Conservation (phyloP, 2,888 invertebrate species). For the Camptogramma bilineatum region DNA sequence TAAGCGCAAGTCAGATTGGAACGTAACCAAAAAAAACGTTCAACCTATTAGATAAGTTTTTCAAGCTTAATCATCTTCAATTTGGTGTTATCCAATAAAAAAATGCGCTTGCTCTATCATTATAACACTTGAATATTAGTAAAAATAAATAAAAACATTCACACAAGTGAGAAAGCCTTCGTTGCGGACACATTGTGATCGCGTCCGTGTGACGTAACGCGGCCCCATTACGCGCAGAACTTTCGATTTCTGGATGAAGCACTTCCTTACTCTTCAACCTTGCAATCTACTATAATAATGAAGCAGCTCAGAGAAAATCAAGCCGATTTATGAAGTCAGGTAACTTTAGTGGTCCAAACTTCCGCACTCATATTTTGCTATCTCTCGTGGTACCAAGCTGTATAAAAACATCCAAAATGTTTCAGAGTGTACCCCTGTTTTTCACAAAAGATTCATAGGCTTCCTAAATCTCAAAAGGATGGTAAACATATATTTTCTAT, state of each 20-base stretch:
- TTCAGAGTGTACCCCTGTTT: neutral
- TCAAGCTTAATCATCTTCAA: constrained; percentile 6
- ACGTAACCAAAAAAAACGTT: neutral
- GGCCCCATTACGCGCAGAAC: constrained; percentile 57
- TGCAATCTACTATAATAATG: constrained; percentile 26
- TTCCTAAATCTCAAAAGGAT: neutral
- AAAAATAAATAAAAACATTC: constrained; percentile 22
- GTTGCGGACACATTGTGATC: constrained; percentile 47
- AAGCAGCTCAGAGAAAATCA: constrained; percentile 19
- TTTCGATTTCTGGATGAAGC: constrained; percentile 77
- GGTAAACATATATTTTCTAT: neutral
- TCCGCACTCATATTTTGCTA: neutral
- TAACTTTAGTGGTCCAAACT: neutral
- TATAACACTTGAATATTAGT: constrained; percentile 15
- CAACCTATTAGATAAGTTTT: constrained; percentile 10
- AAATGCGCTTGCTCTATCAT: constrained; percentile 1
- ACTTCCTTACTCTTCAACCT: constrained; percentile 52
- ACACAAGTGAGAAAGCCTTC: constrained; percentile 51
- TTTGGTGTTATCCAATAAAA: constrained; percentile 4
- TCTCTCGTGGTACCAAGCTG: neutral
- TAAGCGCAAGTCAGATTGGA: neutral
- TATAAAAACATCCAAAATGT: too few relatives aligned
- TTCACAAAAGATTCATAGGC: neutral
- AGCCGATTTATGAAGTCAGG: constrained; percentile 14
- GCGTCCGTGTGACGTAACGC: constrained; percentile 55